Evolutionary conservation across 2,888 invertebrate genomes (phyloP).

Genomic region (Pimpla rufipes): DNA sequence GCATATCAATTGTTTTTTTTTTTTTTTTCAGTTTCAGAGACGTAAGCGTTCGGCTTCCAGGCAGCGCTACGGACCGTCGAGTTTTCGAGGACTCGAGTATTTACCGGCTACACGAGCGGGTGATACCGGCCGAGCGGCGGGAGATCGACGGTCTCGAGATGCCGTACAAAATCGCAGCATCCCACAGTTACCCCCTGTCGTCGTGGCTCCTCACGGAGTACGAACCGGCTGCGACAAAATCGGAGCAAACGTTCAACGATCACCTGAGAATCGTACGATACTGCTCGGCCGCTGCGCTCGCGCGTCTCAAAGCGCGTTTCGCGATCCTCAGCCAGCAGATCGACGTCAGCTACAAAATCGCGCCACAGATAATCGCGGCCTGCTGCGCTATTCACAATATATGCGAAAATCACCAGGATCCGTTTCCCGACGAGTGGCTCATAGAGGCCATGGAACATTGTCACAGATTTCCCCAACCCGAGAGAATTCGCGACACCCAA

Average conservation of each 20-base stretch:
- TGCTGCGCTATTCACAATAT: slow-evolving; percentile 77
- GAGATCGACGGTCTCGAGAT: slow-evolving; percentile 69
- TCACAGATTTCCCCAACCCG: slow-evolving; percentile 72
- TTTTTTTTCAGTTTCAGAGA: slow-evolving; percentile 70
- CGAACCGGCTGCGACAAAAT: slow-evolving; percentile 26
- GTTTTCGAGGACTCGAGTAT: slow-evolving; percentile 69
- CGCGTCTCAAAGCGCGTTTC: slow-evolving; percentile 72
- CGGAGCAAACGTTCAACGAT: slow-evolving; percentile 70
- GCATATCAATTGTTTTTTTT: too few relatives aligned
- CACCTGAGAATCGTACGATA: slow-evolving; percentile 68
- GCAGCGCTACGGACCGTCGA: slow-evolving; percentile 54
- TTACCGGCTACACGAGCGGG: slow-evolving; percentile 65
- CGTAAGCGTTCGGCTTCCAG: slow-evolving; percentile 70
- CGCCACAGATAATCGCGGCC: slow-evolving; percentile 74
- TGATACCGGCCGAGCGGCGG: slow-evolving; percentile 69
- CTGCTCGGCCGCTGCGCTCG: slow-evolving; percentile 70
- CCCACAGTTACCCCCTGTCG: slow-evolving; percentile 70
- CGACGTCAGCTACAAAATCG: slow-evolving; percentile 73
- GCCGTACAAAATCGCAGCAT: slow-evolving; percentile 73
- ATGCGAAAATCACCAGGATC: slow-evolving; percentile 72
- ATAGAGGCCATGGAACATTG: slow-evolving; percentile 44
- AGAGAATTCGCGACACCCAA: slow-evolving; percentile 63
- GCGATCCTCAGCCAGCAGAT: slow-evolving; percentile 72
- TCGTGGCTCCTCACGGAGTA: slow-evolving; percentile 74
- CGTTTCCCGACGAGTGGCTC: slow-evolving; percentile 70